phyloP scores from a whole-genome alignment of 1,140 invertebrate genomes.

The Sycobia sp. region DNA sequence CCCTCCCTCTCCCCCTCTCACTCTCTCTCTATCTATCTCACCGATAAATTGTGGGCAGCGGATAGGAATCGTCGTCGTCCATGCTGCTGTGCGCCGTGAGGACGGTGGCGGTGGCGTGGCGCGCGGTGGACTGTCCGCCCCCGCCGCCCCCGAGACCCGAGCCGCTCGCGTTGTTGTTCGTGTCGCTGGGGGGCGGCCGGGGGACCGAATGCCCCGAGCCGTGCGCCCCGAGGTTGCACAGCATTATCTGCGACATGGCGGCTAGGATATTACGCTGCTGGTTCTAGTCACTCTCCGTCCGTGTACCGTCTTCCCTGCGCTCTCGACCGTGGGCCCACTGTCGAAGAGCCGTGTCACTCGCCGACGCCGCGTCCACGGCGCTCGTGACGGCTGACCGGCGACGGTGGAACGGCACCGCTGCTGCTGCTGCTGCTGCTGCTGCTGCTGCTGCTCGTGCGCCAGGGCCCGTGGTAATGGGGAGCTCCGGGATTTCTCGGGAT shows the following conservation, averaged over 20 bases:
- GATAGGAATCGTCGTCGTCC: slow-evolving; percentile 73
- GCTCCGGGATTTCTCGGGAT: slow-evolving; percentile 1
- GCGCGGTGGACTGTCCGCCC: no score
- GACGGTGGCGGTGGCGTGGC: neutral
- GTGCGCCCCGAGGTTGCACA: slow-evolving; percentile 57
- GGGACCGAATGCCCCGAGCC: no score
- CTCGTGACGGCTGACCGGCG: neutral
- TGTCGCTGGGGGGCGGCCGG: slow-evolving; percentile 66
- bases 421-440: neutral
- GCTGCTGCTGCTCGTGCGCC: neutral
- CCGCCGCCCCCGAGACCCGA: no score
- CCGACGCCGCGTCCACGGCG: slow-evolving; percentile 11
- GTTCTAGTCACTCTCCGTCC: no score
- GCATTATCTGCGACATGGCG: slow-evolving; percentile 58
- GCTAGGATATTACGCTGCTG: no score
- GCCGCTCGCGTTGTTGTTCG: slow-evolving; percentile 74
- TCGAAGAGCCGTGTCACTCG: no score
- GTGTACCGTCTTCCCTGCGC: neutral
- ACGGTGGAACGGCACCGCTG: no score
- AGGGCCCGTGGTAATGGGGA: neutral
- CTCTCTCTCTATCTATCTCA: no score
- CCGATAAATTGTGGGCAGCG: slow-evolving; percentile 82
- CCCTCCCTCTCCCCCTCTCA: no score
- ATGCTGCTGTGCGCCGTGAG: slow-evolving; percentile 64
- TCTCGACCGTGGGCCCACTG: no score